Conservation (phyloP, 2,888 invertebrate species). For the Rhagium mordax region DNA sequence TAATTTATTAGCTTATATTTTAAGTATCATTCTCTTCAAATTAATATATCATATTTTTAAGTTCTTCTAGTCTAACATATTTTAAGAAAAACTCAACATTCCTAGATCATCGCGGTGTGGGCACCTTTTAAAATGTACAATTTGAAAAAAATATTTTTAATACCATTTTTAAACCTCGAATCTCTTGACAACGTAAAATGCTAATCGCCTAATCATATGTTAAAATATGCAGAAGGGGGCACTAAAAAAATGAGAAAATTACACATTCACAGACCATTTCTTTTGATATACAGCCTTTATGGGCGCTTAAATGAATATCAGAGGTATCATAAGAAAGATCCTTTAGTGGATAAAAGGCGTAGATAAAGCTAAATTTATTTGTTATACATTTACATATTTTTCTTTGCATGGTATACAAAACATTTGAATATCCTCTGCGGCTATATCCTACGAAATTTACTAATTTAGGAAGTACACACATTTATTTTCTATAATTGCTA, state of each 20-base stretch:
- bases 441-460: no score
- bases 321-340: background rate
- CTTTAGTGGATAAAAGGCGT: background rate
- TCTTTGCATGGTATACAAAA: background rate
- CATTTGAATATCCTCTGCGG: background rate
- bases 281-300: background rate
- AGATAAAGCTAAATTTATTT: conserved; percentile 13
- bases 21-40: no score
- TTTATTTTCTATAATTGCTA: no score
- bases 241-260: background rate
- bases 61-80: no score
- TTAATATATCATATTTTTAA: no score
- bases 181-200: background rate
- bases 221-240: background rate
- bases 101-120: no score
- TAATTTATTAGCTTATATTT: no score
- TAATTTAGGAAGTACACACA: no score
- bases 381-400: conserved; percentile 9
- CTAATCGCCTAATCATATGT: background rate
- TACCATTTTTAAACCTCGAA: background rate
- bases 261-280: background rate
- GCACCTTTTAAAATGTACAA: no score
- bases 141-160: background rate
- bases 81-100: no score
- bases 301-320: background rate